A percentile compares a stretch with the other conserved stretches of the same genome.
These are phyloP conservation scores for Bedellia somnulentella DNA, from an alignment of 2,888 invertebrate genomes.

Conservation along the genomic window DNA sequence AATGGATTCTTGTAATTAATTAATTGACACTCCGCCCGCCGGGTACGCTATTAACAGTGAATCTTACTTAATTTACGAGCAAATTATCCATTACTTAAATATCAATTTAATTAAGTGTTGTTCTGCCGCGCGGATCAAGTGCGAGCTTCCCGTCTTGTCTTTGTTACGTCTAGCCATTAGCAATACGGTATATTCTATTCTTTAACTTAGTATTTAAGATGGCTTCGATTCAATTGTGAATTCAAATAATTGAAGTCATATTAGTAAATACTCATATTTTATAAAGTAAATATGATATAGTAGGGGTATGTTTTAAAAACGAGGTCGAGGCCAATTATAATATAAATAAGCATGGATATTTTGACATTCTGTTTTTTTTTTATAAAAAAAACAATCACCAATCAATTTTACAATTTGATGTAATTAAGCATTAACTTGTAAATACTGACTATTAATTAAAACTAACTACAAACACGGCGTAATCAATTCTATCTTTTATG, in stretches of 20 bases:
- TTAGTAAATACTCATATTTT: background rate
- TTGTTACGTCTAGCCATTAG: no score
- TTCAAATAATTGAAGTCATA: background rate
- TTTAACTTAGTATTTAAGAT: background rate
- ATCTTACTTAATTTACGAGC: conserved; percentile 59
- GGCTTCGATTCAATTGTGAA: background rate
- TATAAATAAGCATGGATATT: no score
- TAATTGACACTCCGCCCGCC: conserved; percentile 50
- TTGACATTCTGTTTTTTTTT: no score
- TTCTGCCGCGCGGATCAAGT: conserved; percentile 30
- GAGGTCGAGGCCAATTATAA: no score
- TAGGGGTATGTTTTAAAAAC: no score
- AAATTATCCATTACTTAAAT: conserved; percentile 61
- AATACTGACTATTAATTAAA: no score
- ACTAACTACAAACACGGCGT: no score
- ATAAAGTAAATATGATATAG: no score
- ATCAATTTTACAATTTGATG: no score
- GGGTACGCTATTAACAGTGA: conserved; percentile 49
- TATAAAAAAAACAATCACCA: no score
- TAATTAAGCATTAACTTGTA: no score
- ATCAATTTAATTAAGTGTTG: conserved; percentile 61
- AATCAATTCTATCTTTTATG: no score
- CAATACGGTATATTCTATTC: conserved; percentile 14
- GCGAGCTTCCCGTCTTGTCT: conserved; percentile 44
- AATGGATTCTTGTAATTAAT: conserved; percentile 54